Evolutionary conservation across 2,888 invertebrate species (phyloP).

Genomic region (Trichopria drosophilae): DNA sequence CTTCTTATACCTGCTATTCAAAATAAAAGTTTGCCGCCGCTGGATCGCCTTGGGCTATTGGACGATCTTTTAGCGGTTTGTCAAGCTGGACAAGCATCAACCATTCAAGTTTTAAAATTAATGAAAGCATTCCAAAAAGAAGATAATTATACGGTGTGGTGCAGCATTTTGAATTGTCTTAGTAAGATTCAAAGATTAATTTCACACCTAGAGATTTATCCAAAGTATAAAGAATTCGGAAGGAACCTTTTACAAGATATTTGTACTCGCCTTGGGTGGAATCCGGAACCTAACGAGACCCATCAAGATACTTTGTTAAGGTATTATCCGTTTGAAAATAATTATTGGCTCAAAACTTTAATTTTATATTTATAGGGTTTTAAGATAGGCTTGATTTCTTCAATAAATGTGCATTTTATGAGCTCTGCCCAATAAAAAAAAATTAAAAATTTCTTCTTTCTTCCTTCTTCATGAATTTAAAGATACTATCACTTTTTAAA

Average conservation of each 20-base stretch:
- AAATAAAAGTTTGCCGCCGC: constrained; percentile 77
- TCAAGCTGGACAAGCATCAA: constrained; percentile 82
- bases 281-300: constrained; percentile 76
- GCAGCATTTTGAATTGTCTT: constrained; percentile 76
- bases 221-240: constrained; percentile 74
- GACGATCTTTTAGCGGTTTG: constrained; percentile 93
- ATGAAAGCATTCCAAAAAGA: constrained; percentile 83
- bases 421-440: too few relatives aligned
- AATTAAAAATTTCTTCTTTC: too few relatives aligned
- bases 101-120: constrained; percentile 79
- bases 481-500: too few relatives aligned
- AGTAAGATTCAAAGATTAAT: constrained; percentile 74
- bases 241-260: constrained; percentile 74
- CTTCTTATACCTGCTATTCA: constrained; percentile 79
- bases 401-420: too few relatives aligned
- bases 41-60: constrained; percentile 86
- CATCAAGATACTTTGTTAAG: constrained; percentile 84
- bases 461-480: too few relatives aligned
- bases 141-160: constrained; percentile 93
- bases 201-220: constrained; percentile 76
- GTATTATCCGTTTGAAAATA: constrained; percentile 7
- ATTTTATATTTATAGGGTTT: too few relatives aligned
- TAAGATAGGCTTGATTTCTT: too few relatives aligned
- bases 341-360: background rate
- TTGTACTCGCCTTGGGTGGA: constrained; percentile 80